Conservation (phyloP, 2,797 vertebrate genomes). For the Takifugu rubripes region DNA sequence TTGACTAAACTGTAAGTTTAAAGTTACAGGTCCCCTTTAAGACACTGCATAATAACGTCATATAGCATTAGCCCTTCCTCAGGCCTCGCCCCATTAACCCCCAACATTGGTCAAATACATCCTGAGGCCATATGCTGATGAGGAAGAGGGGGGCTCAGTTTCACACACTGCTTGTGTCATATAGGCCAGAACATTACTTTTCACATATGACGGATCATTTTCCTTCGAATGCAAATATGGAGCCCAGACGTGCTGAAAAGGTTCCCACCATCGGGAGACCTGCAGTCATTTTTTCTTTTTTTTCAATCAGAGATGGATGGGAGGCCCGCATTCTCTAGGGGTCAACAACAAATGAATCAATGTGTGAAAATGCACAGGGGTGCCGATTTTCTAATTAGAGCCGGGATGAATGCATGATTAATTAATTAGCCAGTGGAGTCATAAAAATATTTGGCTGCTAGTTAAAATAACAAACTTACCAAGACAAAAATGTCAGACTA, state of each 20-base stretch:
- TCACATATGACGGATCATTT: slow-evolving; percentile 53
- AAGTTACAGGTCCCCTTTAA: too few relatives aligned
- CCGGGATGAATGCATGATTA: background rate
- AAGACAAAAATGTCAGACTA: background rate
- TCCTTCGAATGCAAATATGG: slow-evolving; percentile 43
- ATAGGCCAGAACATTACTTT: slow-evolving; percentile 45
- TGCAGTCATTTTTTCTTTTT: slow-evolving; percentile 11
- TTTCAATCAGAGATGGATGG: slow-evolving; percentile 43
- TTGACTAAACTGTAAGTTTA: too few relatives aligned
- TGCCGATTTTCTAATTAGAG: background rate
- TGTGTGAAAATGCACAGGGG: slow-evolving; percentile 25
- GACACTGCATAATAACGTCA: too few relatives aligned
- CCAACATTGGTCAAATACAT: too few relatives aligned
- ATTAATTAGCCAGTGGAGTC: background rate
- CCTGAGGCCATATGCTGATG: too few relatives aligned
- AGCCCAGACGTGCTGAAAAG: slow-evolving; percentile 48
- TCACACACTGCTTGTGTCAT: slow-evolving; percentile 54
- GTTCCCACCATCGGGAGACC: slow-evolving; percentile 32
- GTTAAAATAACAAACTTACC: background rate
- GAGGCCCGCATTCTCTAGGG: slow-evolving; percentile 34
- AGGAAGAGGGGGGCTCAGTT: slow-evolving; percentile 26
- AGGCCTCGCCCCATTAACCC: too few relatives aligned
- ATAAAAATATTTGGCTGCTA: background rate
- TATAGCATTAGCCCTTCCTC: too few relatives aligned
- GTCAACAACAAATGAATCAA: slow-evolving; percentile 12